Evolutionary conservation across 2,888 invertebrate genomes (phyloP).

Genomic region (Apamea anceps): DNA sequence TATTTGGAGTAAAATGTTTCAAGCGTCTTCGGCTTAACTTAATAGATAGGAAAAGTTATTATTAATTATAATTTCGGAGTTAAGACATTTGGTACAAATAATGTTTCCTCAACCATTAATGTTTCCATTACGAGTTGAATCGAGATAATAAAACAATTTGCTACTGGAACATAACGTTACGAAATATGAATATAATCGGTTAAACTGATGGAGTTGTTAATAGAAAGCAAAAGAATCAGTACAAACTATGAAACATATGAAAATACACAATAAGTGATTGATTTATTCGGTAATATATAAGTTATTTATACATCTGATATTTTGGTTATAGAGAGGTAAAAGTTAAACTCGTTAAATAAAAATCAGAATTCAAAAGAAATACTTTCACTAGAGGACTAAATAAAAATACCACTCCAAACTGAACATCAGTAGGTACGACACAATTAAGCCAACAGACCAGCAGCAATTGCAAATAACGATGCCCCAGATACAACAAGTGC

Average conservation of each 20-base stretch:
- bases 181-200: conserved; percentile 16
- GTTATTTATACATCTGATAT: neutral
- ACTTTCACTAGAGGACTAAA: neutral
- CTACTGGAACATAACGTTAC: conserved; percentile 3
- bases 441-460: conserved; percentile 57
- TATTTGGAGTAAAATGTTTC: conserved; percentile 72
- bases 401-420: neutral
- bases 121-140: conserved; percentile 32
- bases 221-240: neutral
- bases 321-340: neutral
- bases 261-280: neutral
- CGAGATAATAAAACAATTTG: conserved; percentile 47
- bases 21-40: conserved; percentile 69
- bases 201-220: neutral
- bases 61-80: conserved; percentile 70
- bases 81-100: conserved; percentile 62
- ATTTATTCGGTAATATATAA: neutral
- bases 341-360: neutral
- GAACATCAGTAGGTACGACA: conserved; percentile 46
- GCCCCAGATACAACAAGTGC: conserved; percentile 73
- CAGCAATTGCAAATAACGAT: conserved; percentile 72
- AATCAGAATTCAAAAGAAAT: neutral
- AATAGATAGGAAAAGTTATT: conserved; percentile 73
- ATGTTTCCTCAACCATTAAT: conserved; percentile 47
- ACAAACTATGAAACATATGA: neutral